Base-by-base conservation (phyloP, 1,140 invertebrate genomes). In the Nasonia longicornis region DNA sequence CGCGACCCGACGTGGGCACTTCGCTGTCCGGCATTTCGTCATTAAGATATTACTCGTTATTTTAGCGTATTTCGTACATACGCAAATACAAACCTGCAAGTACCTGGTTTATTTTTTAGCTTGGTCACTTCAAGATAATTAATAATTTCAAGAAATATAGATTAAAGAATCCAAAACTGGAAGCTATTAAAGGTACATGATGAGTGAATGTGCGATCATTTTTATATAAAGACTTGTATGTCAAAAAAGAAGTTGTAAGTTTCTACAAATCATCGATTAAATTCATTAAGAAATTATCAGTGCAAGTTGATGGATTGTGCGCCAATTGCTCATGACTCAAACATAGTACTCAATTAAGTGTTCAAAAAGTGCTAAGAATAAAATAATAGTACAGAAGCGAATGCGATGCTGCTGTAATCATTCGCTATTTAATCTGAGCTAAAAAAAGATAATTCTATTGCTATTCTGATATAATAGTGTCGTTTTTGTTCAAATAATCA, bases 1-100 rank as follows among this genome's bases (percentile, higher is more conserved):
- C 88, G 89, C 89, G 88, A 90, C 89, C 89, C 90, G 89, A 90
- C 88, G 88, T 89, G 89, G 89, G 89, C 89, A 91, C 89, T 90
- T 90, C 89, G 89, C 89, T 90, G 89, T 90, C 89, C 89, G 89
- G 88, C 87, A 87, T 90, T 90, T 89, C 86, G 89, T 90, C 87
- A 90, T 90, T 91, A 90, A 89, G 90, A 91, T 90, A 90, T 87
- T 89, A 89, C 87, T 86, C 86, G 81, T 84, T 82, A 58, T 78
- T 79, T 81, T 70, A 11, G 67, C 48, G n/a, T 77, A 77, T 71
- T 71, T 75, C 20, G 16, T 70, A 52, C 20, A 31, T 80, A 48
- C 38, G 31, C 8, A 38, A 42, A 72, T n/a, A 16, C 16, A 58
- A 58, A 58, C 52, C 16, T 52, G 14, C 22, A 74, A 75, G 71